Conservation (phyloP, 2,113 vertebrate genomes). For the Sebastes fasciatus region DNA sequence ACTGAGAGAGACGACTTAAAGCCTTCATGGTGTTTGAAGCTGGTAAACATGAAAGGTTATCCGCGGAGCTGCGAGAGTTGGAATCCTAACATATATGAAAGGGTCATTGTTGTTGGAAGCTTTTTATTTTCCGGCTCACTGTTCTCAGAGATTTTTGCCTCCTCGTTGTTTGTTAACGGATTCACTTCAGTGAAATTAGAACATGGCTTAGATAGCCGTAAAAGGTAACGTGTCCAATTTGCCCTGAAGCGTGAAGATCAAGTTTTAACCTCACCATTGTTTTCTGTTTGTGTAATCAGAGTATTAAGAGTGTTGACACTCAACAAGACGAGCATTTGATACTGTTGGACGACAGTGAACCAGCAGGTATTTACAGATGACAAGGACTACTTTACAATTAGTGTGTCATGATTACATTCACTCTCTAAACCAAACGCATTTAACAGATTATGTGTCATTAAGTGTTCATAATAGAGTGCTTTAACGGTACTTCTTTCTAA, state of each 20-base stretch:
- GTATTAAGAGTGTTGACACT: constrained; percentile 18
- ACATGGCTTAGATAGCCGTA: constrained; percentile 4
- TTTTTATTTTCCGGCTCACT: constrained; percentile 6
- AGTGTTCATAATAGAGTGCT: neutral
- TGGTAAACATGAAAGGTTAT: constrained; percentile 82
- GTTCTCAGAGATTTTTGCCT: constrained; percentile 49
- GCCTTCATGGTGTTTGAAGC: constrained; percentile 76
- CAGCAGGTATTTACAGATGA: neutral
- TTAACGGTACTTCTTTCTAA: neutral
- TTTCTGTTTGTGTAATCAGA: constrained; percentile 27
- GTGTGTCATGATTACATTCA: neutral
- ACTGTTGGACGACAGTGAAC: neutral
- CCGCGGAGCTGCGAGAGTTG: constrained; percentile 65
- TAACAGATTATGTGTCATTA: neutral
- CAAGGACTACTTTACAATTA: neutral
- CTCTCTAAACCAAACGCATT: constrained; percentile 8
- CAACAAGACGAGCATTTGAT: constrained; percentile 12
- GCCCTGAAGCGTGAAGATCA: constrained; percentile 22
- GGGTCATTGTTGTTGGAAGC: constrained; percentile 51
- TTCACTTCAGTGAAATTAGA: constrained; percentile 42
- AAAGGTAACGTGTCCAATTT: constrained; percentile 24
- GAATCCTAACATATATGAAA: constrained; percentile 61
- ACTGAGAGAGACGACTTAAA: constrained; percentile 78
- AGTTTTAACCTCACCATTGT: constrained; percentile 25
- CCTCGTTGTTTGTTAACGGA: constrained; percentile 53